These are phyloP conservation scores for Alcedo atthis DNA, from an alignment of 2,797 vertebrate species.

Conservation along the genomic window DNA sequence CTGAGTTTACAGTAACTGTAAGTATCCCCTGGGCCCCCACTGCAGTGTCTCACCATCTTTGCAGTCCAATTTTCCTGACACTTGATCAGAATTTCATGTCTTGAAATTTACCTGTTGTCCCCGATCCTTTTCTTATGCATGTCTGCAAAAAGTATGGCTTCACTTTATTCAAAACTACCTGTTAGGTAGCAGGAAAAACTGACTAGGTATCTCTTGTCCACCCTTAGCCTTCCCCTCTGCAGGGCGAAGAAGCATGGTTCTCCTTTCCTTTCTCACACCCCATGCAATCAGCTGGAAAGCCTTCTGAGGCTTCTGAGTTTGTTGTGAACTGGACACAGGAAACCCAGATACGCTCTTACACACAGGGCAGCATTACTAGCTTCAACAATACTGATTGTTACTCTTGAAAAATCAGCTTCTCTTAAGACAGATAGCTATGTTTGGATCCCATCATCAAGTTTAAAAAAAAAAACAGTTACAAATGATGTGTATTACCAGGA, in stretches of 20 bases:
- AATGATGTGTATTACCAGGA: neutral
- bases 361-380: neutral
- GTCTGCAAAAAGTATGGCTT: neutral
- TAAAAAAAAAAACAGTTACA: neutral
- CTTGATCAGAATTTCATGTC: neutral
- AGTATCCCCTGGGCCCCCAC: neutral
- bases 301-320: no score
- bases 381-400: neutral
- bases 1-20: neutral
- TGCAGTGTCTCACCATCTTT: neutral
- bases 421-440: neutral
- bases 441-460: neutral
- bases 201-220: neutral
- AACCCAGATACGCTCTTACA: neutral
- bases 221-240: neutral
- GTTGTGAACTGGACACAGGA: neutral
- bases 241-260: accelerated
- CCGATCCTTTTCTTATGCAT: neutral
- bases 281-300: neutral
- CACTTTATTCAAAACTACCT: neutral
- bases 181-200: neutral
- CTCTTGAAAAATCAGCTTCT: neutral
- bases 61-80: neutral
- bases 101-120: neutral
- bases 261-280: accelerated